Conservation (phyloP, 2,888 invertebrate genomes). For the Drosophila anomalata region DNA sequence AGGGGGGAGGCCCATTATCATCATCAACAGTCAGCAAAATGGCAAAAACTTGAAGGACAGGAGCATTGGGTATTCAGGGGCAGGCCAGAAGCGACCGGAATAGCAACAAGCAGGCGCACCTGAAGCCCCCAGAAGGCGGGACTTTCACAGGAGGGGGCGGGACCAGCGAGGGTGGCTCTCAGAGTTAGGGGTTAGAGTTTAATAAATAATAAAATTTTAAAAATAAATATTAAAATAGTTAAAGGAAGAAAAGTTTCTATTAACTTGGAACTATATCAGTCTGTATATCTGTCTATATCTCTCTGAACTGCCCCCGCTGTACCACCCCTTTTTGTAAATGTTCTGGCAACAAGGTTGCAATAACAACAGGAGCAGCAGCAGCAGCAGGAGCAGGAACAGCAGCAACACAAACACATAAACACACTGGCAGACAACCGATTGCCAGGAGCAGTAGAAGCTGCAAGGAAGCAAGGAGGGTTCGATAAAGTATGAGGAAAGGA, state of each 20-base stretch:
- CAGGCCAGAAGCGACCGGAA: conserved; percentile 30
- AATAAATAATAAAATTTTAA: background rate
- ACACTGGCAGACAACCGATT: conserved; percentile 47
- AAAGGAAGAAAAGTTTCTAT: no score
- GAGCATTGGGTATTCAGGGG: background rate
- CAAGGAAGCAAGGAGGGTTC: conserved; percentile 29
- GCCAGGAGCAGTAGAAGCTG: conserved; percentile 54
- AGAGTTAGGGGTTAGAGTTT: background rate
- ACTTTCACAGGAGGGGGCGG: background rate
- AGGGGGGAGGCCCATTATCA: conserved; percentile 69
- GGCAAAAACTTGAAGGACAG: conserved; percentile 59
- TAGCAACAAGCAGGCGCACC: conserved; percentile 74
- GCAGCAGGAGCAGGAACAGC: conserved; percentile 57
- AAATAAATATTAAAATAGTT: background rate
- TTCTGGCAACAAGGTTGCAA: conserved; percentile 52
- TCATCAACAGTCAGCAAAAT: conserved; percentile 77
- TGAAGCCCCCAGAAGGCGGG: conserved; percentile 54
- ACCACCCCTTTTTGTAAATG: conserved; percentile 34
- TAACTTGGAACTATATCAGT: no score
- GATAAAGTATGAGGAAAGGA: background rate
- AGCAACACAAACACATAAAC: conserved; percentile 58
- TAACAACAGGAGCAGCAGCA: conserved; percentile 30
- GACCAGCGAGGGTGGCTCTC: conserved; percentile 9
- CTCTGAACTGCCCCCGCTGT: conserved; percentile 12
- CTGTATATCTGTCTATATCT: no score